A percentile compares a stretch with the other conserved stretches of the same genome.
Evolutionary conservation across 2,113 vertebrate genomes (phyloP).

Genomic region (Crotalus tigris): DNA sequence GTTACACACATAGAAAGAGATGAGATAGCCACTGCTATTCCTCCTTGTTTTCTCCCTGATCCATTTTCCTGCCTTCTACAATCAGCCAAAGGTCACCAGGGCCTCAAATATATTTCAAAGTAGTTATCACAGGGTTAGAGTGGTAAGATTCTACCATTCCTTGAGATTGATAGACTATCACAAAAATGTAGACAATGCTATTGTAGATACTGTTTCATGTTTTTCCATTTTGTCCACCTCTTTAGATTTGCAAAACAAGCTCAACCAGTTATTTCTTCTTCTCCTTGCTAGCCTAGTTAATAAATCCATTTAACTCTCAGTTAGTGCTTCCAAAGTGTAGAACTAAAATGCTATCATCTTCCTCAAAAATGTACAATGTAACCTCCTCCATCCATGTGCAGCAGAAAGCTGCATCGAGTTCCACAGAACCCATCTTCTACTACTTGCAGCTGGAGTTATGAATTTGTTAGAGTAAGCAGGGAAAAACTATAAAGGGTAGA

Average conservation of each 20-base stretch:
- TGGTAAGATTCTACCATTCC: neutral
- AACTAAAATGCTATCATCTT: slow-evolving; percentile 1
- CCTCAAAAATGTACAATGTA: neutral
- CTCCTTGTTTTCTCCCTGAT: neutral
- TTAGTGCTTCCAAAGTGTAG: neutral
- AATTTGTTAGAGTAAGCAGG: slow-evolving; percentile 1
- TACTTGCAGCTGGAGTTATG: neutral
- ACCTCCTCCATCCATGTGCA: neutral
- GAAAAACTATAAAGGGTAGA: slow-evolving; percentile 40
- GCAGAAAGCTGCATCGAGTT: neutral
- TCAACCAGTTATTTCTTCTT: neutral
- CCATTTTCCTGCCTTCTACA: neutral
- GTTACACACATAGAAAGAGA: neutral
- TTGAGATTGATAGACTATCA: neutral
- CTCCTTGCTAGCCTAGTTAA: neutral
- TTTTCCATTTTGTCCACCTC: neutral
- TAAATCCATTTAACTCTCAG: neutral
- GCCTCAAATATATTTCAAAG: neutral
- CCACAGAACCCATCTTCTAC: neutral
- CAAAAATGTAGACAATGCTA: neutral
- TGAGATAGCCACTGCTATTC: neutral
- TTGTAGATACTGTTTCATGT: neutral
- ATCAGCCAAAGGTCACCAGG: neutral
- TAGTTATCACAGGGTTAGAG: neutral
- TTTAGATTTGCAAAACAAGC: slow-evolving; percentile 1